Percentiles rank a stretch among this genome's conserved stretches.
Conservation (phyloP, 2,797 vertebrate genomes). For the Ceyx erithaca region DNA sequence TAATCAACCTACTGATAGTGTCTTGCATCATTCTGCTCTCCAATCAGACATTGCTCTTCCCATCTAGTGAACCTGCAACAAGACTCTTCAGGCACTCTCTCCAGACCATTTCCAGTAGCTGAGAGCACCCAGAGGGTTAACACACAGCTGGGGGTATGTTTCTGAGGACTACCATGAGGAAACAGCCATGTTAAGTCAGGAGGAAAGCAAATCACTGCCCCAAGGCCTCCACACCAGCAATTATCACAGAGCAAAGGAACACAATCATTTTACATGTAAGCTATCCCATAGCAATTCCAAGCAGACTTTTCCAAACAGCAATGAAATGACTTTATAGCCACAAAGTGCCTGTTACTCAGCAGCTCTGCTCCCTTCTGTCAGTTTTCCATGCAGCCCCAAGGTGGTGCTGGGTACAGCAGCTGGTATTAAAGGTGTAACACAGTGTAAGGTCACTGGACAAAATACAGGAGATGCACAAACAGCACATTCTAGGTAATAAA, state of each 20-base stretch:
- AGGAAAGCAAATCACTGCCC: background rate
- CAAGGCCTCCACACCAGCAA: background rate
- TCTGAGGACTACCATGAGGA: background rate
- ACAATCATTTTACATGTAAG: background rate
- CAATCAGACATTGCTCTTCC: background rate
- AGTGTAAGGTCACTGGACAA: background rate
- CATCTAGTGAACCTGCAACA: background rate
- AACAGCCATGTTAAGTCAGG: background rate
- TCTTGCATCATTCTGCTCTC: background rate
- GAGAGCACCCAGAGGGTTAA: background rate
- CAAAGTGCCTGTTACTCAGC: background rate
- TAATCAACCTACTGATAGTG: background rate
- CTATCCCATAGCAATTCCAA: background rate
- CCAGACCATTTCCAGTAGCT: background rate
- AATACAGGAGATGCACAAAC: background rate
- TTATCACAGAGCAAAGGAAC: background rate
- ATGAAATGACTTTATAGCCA: background rate
- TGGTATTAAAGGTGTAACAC: background rate
- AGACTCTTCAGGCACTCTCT: background rate
- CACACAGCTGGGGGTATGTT: background rate
- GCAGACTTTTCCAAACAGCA: background rate
- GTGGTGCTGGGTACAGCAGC: background rate
- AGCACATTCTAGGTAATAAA: background rate
- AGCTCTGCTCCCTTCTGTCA: background rate
- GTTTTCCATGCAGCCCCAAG: background rate